Conservation (phyloP, 2,888 invertebrate genomes). For the Eupithecia subfuscata region DNA sequence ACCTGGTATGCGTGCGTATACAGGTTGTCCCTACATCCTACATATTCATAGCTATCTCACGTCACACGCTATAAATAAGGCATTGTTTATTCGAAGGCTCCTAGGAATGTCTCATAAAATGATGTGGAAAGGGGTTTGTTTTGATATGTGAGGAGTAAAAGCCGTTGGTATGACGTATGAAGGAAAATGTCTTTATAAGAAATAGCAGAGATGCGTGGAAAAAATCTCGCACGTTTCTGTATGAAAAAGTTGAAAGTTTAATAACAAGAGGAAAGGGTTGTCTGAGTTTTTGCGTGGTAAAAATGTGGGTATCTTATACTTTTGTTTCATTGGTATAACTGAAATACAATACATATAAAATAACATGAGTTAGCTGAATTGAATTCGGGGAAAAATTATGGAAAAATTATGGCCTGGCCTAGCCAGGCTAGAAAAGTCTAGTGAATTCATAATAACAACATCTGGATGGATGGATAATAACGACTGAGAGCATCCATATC, state of each 20-base stretch:
- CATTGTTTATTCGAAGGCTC: conserved; percentile 43
- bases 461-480: not conserved
- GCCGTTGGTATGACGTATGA: conserved; percentile 38
- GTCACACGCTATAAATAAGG: conserved; percentile 34
- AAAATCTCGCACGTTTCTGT: not conserved
- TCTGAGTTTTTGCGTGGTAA: not conserved
- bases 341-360: not conserved
- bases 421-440: not conserved
- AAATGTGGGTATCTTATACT: not conserved
- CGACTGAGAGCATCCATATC: not conserved
- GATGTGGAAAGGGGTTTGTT: conserved; percentile 36
- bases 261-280: not conserved
- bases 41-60: conserved; percentile 20
- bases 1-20: not conserved
- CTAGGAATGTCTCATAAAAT: conserved; percentile 43
- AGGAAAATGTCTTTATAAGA: conserved; percentile 32
- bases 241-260: not conserved
- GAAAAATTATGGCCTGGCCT: no score
- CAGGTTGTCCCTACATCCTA: not conserved
- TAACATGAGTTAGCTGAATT: not conserved
- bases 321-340: not conserved
- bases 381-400: no score
- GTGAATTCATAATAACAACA: not conserved
- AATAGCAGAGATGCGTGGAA: conserved; percentile 11
- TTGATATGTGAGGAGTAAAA: conserved; percentile 39